Base-by-base conservation (phyloP, 1,140 invertebrate genomes). In the Phymorhynchus buccinoides region DNA sequence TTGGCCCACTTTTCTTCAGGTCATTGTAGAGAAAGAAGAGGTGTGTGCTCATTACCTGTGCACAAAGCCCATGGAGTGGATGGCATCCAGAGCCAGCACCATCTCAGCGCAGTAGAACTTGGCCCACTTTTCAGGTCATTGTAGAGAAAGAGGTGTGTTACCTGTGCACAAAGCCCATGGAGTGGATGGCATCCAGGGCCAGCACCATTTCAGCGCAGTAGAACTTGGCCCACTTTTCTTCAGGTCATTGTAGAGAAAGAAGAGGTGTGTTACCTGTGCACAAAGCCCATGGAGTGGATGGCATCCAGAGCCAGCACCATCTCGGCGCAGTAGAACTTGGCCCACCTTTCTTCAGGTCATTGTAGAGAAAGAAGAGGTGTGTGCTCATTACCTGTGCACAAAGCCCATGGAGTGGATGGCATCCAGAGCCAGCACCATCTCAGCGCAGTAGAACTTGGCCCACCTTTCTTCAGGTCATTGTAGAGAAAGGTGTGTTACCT, bases 51-150 rank as follows among this genome's bases (percentile, higher is more conserved):
- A n/a, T 88, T 92, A 95, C 94, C 96, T 95, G 93, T 99, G 99
- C 85, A 99, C 98, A 95, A 99, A 99, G 84, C 99, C 98, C 97
- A 99, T 98, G 52, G 96, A 96, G 94, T 99, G 99, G 91, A 99
- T 99, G 7, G 98, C 97, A 95, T 99, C 97, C 87, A 99, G 94
- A 3, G 99, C 98, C 78, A 99, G 95, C 27, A 99, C 98, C 87
- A 99, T 97, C 95, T 99, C 99, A 93, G 99, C 99, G 88, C 97
- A 98, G 93, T 99, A 99, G 94, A 99, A 99, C 93, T 97, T 98
- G 32, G 98, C 98, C 98, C 98, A 99, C 91, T 99, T 98, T 92
- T 99, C 99, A 12, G 86, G 98, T n/a, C n/a, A n/a, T n/a, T n/a
- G n/a, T n/a, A n/a, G n/a, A n/a, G n/a, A n/a, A n/a, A n/a, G n/a